Evolutionary conservation across 2,888 invertebrate genomes (phyloP), one percentile per base, ranked within the genome.

Genomic region (Pheosia gnoma): DNA sequence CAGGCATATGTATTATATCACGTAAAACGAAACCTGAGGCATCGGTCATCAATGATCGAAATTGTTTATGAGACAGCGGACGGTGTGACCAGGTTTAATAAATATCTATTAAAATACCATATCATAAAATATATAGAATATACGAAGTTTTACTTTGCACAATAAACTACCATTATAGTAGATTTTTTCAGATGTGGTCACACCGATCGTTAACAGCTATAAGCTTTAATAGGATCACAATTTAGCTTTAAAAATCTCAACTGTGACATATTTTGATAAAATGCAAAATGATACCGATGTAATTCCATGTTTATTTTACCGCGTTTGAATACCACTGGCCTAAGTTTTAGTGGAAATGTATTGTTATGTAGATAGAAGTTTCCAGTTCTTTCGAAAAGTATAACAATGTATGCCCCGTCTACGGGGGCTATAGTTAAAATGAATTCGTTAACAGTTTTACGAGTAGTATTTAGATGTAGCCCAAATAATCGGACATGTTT

Each of bases 401-500:
- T 76, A 55, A 39, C 39, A 79, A 82, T 85, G 79, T 88, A 90
- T 87, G 90, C 87, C 89, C 81, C 66, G 74, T 68, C 59, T 68
- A 69, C 63, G 64, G 67, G 83, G 91, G 89, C 86, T 62, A 89
- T 92, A 91, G 91, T 72, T 85, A 86, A 86, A 83, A 72, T 79
- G 81, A 82, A 86, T 89, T 88, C 83, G 91, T 91, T 90, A 83
- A 86, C 85, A 82, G 84, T 89, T 89, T 88, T 86, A 85, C 87
- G 82, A 82, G 90, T 92, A 90, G 84, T 74, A 86, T 72, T 53
- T 91, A 92, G 91, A 82, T 74, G 90, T 92, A 93, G 93, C 85
- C 82, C 85, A 87, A 87, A 85, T 74, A 67, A 76, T 85, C 81
- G 70, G 85, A 81, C 90, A 89, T 91, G 88, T 87, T 88, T 80